Base-by-base conservation (phyloP, 2,797 vertebrate species). In the Sternotherus odoratus region DNA sequence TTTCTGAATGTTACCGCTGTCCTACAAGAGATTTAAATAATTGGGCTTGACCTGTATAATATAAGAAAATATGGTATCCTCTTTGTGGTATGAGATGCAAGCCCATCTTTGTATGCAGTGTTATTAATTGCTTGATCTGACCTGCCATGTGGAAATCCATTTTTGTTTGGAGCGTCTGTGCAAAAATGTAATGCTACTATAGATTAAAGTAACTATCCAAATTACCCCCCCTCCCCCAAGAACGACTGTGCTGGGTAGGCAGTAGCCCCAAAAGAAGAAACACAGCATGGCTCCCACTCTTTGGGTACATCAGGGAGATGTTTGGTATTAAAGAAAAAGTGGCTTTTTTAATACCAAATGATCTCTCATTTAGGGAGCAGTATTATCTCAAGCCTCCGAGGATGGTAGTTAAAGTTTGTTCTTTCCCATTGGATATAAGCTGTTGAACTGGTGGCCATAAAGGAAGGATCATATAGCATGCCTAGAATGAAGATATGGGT, bases 311-410 rank as follows among this genome's bases (percentile, higher is more conserved):
- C 12, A 87, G 54, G 79, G 26, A 43, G 82, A 53, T 79, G 63
- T 83, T 49, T 87, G 48, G 33, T 82, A 86, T 79, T 82, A 48
- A 48, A 53, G 72, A 21, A 69, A 88, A 19, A 4, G 6, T 66
- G 57, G 36, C 77, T 90, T 77, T 79, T 33, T 77, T 92, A 82
- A 77, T 79, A 89, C 85, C 79, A 74, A 88, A 83, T 36, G 54
- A 82, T 78, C 79, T 48, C 51, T 94, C 74, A 10, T 83, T 94
- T 83, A 57, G 81, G 49, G 57, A 92, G 30, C 43, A 54, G 50
- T 12, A 15, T 19, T 79, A 87, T 82, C 63, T 30, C 46, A 85
- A 85, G 83, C 26, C 78, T 69, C 26, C 12, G 56, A 10, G 2
- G 26, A 48, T 28, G 26, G 75, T 77, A 80, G 60, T 79, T 28